Conservation (phyloP, 1,140 invertebrate genomes). For the Pogonus chalceus region DNA sequence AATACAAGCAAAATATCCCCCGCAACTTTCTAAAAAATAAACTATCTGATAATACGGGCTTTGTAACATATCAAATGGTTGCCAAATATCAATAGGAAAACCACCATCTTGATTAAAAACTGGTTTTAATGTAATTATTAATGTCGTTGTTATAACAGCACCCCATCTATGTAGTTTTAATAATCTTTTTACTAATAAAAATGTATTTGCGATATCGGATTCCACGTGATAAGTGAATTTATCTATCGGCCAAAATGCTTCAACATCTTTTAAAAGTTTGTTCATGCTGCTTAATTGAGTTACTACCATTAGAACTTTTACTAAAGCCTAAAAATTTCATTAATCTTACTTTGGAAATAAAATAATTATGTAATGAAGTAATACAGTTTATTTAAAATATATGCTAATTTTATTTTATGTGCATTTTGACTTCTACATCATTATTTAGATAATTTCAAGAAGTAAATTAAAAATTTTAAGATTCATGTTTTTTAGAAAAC, state of each 20-base stretch:
- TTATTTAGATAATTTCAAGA: too few species aligned
- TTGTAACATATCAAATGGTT: background rate
- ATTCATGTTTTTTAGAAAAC: too few species aligned
- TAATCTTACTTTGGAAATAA: background rate
- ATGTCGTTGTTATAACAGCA: background rate
- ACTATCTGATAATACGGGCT: background rate
- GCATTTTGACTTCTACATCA: too few species aligned
- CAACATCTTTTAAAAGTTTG: background rate
- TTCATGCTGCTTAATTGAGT: background rate
- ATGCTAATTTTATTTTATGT: too few species aligned
- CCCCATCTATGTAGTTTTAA: background rate
- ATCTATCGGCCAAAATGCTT: background rate
- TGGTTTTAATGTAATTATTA: background rate
- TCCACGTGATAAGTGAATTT: background rate
- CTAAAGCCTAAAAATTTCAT: background rate
- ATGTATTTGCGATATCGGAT: background rate
- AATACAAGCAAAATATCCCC: background rate
- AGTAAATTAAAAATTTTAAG: too few species aligned
- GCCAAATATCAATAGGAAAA: slow-evolving; percentile 2
- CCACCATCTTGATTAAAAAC: background rate
- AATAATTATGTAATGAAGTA: too few species aligned
- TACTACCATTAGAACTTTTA: background rate
- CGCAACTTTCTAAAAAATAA: background rate
- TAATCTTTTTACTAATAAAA: background rate
- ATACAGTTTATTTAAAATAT: too few species aligned